Conservation (phyloP, 2,797 vertebrate species). For the Siniperca obscura region DNA sequence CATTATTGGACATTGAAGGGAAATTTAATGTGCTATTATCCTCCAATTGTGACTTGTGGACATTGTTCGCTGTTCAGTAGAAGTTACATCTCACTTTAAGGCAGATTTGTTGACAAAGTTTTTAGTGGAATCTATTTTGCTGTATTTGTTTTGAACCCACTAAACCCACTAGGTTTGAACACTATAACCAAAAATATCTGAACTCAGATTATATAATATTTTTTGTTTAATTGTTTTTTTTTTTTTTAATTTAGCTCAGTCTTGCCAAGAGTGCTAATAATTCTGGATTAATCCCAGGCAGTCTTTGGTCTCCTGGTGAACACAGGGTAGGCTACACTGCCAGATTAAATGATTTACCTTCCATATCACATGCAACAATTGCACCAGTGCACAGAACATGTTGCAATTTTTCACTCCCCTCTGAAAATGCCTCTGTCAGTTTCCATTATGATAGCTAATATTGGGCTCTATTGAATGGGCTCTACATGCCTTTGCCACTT, state of each 20-base stretch:
- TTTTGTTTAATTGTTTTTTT: slow-evolving; percentile 23
- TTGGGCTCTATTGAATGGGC: slow-evolving; percentile 60
- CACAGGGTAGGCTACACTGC: slow-evolving; percentile 38
- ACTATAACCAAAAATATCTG: not conserved
- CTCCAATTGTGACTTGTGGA: not conserved
- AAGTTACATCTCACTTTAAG: not conserved
- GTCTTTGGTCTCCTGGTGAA: slow-evolving; percentile 40
- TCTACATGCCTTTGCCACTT: slow-evolving; percentile 73
- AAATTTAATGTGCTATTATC: not conserved
- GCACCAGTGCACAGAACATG: slow-evolving; percentile 57
- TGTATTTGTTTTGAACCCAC: slow-evolving; percentile 9
- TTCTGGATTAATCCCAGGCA: slow-evolving; percentile 25
- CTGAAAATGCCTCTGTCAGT: slow-evolving; percentile 74
- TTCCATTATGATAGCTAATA: slow-evolving; percentile 74
- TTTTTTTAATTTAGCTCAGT: not conserved
- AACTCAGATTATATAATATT: not conserved
- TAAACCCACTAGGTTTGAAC: not conserved
- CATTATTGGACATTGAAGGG: not conserved
- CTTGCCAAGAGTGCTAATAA: slow-evolving; percentile 14
- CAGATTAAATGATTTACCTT: slow-evolving; percentile 62
- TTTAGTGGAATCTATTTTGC: not conserved
- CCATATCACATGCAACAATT: slow-evolving; percentile 60
- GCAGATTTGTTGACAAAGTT: not conserved
- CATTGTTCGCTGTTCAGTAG: not conserved
- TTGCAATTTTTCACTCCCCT: slow-evolving; percentile 54